Evolutionary conservation across 2,797 vertebrate species (phyloP).

Genomic region (Acridotheres tristis): DNA sequence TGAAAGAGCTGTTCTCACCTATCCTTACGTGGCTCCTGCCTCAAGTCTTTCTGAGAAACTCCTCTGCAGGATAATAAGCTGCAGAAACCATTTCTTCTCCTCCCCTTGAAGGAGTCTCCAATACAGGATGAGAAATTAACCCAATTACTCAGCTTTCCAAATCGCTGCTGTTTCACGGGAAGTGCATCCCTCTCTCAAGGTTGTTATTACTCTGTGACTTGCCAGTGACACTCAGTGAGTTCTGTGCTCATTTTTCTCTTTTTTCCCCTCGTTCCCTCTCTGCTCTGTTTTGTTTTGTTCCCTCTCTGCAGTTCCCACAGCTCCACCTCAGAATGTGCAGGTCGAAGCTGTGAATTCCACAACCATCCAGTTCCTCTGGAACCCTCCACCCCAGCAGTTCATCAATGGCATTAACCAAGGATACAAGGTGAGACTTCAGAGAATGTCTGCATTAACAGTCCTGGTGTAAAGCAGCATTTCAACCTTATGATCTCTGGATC

Average conservation of each 20-base stretch:
- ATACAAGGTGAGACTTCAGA: conserved; percentile 85
- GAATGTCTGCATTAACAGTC: background rate
- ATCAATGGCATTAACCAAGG: conserved; percentile 97
- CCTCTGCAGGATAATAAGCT: background rate
- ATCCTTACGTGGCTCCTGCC: background rate
- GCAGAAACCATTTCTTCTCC: background rate
- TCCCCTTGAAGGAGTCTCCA: conserved; percentile 5
- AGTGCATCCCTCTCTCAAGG: background rate
- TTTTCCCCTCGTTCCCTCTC: background rate
- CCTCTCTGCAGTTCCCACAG: conserved; percentile 86
- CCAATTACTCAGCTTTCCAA: conserved; percentile 15
- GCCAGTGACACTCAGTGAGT: background rate
- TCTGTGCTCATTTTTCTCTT: conserved; percentile 12
- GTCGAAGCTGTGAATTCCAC: conserved; percentile 89
- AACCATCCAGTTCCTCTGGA: conserved; percentile 91
- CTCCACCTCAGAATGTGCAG: conserved; percentile 91
- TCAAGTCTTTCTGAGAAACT: background rate
- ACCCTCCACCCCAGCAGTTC: conserved; percentile 93
- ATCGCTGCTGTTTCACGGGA: background rate
- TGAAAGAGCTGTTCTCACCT: conserved; percentile 14
- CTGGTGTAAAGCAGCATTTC: background rate
- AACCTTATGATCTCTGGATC: background rate
- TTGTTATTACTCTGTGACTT: background rate
- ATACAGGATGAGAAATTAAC: conserved; percentile 34
- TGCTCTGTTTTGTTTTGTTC: background rate